phyloP scores from a whole-genome alignment of 2,888 invertebrate species.

The Bombylius discolor region DNA sequence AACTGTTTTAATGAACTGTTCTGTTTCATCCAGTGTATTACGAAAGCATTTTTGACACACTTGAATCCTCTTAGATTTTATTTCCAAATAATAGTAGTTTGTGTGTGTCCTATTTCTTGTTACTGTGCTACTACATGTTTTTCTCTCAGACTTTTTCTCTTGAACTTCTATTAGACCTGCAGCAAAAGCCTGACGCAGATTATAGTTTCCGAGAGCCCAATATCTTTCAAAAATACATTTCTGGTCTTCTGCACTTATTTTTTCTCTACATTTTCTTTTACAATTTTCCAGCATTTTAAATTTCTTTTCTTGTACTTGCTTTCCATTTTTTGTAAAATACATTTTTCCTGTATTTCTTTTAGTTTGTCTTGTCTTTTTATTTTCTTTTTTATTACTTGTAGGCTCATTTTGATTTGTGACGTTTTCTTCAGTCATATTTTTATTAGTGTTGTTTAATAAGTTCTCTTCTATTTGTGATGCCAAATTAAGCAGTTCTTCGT shows the following conservation, averaged over 20 bases:
- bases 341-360: background rate
- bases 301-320: background rate
- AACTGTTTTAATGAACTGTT: slow-evolving; percentile 9
- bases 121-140: background rate
- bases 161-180: background rate
- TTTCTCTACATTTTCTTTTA: background rate
- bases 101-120: slow-evolving; percentile 3
- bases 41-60: slow-evolving; percentile 11
- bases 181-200: background rate
- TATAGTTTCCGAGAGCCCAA: background rate
- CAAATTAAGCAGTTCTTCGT: background rate
- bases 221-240: background rate
- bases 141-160: background rate
- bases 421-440: background rate
- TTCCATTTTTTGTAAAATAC: background rate
- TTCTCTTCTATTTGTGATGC: background rate
- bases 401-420: background rate
- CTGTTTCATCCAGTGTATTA: slow-evolving; percentile 8
- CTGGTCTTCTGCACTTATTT: background rate
- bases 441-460: background rate
- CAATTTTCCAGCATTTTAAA: background rate
- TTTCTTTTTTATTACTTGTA: background rate
- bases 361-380: background rate
- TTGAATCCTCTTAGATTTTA: slow-evolving; percentile 5
- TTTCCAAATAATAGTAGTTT: slow-evolving; percentile 3